Evolutionary conservation across 1,140 invertebrate species (phyloP), one percentile per base, ranked within the genome.

Genomic region (Drosophila auraria): DNA sequence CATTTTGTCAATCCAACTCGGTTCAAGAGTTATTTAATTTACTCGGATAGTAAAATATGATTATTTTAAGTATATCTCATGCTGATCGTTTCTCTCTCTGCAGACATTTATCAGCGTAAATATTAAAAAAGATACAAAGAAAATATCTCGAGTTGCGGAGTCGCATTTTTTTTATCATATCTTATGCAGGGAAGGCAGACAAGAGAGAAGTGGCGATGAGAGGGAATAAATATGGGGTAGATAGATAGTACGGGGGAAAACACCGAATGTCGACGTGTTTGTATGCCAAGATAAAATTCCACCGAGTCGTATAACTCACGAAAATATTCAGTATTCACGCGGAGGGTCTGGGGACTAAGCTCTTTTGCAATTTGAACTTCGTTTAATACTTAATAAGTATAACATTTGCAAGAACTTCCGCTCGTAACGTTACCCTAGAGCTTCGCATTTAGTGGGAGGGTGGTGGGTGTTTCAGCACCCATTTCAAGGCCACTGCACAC

Each of bases 111-210:
- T 50, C 44, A 36, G 61, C 17, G 27, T 11, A 47, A 42, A 57
- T 42, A 25, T 54, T 53, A 17, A 51, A 23, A 42, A 17, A 30
- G 57, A 66, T 63, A 36, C 27, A 23, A 23, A 65, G 11, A 65
- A 50, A 38, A 54, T 51, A 27, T 56, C 62, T 53, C 68, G n/a
- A 23, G 33, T 56, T 47, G 63, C 27, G 20, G 38, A 57, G 23
- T 71, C 63, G 68, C 63, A 70, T 70, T 65, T 71, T 70, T 47
- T 23, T 47, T 71, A 69, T 69, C 68, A 69, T 71, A 71, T 71
- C 68, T 56, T 33, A 23, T 30, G 33, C 23, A 47, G 50, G 30
- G 33, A 36, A 47, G 30, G 53, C 25, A 54, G 20, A 14, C 9
- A 20, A 23, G 15, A 15, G 45, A 11, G 2, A 30, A 30, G 23